Percentiles rank a stretch among this genome's conserved stretches.
These are phyloP conservation scores for Sinodicranocentrus sp. DNA, from an alignment of 2,888 invertebrate genomes.

Conservation along the genomic window DNA sequence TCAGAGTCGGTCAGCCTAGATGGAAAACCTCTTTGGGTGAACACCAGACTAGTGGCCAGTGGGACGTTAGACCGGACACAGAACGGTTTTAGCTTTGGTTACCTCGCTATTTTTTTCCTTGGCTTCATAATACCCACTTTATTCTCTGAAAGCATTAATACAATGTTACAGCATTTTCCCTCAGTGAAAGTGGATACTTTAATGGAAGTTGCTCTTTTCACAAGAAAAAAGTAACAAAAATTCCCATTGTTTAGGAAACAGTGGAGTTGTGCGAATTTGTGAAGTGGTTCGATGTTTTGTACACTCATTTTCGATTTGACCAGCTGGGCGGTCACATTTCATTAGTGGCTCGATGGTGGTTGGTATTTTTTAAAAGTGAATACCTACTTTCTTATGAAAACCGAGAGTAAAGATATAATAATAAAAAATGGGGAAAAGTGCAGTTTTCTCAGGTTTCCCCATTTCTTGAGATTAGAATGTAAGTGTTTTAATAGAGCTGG, in stretches of 20 bases:
- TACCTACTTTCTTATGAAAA: too few relatives aligned
- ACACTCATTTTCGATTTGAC: slow-evolving; percentile 1
- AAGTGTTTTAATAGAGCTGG: not conserved
- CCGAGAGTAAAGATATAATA: not conserved
- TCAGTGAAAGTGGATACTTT: slow-evolving; percentile 13
- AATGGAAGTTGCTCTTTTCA: not conserved
- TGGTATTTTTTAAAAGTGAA: too few relatives aligned
- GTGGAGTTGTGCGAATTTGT: not conserved
- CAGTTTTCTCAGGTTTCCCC: slow-evolving; percentile 35
- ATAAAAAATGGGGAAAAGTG: too few relatives aligned
- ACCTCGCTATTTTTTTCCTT: not conserved
- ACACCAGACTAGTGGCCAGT: slow-evolving; percentile 57
- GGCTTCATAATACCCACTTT: not conserved
- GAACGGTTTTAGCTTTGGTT: slow-evolving; percentile 55
- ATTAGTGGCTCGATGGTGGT: not conserved
- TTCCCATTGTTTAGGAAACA: not conserved
- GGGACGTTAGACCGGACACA: slow-evolving; percentile 65
- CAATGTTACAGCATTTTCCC: slow-evolving; percentile 18
- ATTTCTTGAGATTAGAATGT: not conserved
- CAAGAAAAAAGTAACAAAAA: not conserved
- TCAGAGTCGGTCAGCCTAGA: slow-evolving; percentile 53
- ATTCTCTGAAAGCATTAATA: not conserved
- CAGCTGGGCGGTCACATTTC: slow-evolving; percentile 22
- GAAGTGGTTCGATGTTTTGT: slow-evolving; percentile 6
- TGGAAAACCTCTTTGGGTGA: slow-evolving; percentile 63